Evolutionary conservation across 1,140 invertebrate genomes (phyloP), one percentile per base, ranked within the genome.

Genomic region (Stegodyphus mimosarum): DNA sequence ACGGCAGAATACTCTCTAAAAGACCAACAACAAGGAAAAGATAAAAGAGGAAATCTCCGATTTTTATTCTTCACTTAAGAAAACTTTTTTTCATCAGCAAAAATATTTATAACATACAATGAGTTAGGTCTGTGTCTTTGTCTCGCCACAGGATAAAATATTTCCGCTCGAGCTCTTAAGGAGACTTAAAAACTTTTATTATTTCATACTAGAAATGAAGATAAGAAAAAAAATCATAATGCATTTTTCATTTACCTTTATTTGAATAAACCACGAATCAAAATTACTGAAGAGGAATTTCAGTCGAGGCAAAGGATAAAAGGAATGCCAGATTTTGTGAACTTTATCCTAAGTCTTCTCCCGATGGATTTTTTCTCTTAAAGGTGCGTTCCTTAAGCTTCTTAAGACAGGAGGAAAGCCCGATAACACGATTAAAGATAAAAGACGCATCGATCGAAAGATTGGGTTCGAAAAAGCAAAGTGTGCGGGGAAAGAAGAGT

Each of bases 391-490:
- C 50, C 71, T 49, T 73, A 73, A 73, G 71, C 71, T 13, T 6
- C 17, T 73, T 73, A 73, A 73, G 71, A 73, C 15, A 49, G 71
- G 13, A 73, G 50, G 51, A 9, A 11, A 4, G 9, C 9, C 55
- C 15, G 55, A 73, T 73, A 73, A 73, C 71, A 73, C 71, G 71
- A 73, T 73, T 73, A 73, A 73, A 73, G 71, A 52, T 6, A 73
- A 73, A 73, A 48, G 51, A 11, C 9, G 71, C 6, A 73, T 73
- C 71, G 71, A 73, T 73, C 50, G 71, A 73, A 51, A 48, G 7
- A 13, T 52, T 52, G 67, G 55, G 55, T 60, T 60, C 15, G 55
- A 60, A 33, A 33, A 33, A 33, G 33, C 33, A 33, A 33, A 33
- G 33, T 33, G 33, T 33, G 33, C 33, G 33, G 33, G 33, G 33